Base-by-base conservation (phyloP, 2,113 vertebrate genomes). In the Podarcis muralis region DNA sequence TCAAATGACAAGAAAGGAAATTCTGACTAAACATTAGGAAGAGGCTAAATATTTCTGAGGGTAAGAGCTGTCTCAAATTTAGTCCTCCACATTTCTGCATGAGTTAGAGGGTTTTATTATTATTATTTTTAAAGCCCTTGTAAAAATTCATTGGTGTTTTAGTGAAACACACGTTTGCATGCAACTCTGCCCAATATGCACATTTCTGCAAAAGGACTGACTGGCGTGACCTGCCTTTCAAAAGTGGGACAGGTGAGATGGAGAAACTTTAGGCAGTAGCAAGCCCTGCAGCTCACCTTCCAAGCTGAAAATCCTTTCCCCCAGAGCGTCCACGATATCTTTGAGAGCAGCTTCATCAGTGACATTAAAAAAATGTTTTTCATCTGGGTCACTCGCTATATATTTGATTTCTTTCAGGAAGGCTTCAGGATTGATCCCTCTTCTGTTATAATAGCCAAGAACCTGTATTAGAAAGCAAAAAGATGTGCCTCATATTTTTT, bases 341-440 rank as follows among this genome's bases (percentile, higher is more conserved):
- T 99, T 99, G 88, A 99, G 95, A 0, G 98, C 98, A 0, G 98
- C 98, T 93, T 99, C 99, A 0, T 99, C 98, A 0, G 98, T 98
- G 94, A 99, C 99, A 0, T 98, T 99, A 90, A 99, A 99, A 97
- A 99, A 99, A 65, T 99, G 98, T 35, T 99, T 98, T 85, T 99
- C 98, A 0, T 99, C 98, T 0, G 99, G 99, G 95, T 99, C 98
- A 0, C 98, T 99, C 2, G 99, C 98, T 5, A 99, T 99, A 81
- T 97, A 98, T 57, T 98, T 98, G 77, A 99, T 99, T 94, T 99
- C 99, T 0, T 97, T 98, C 16, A 99, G 93, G 48, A 99, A 99
- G 3, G 98, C 96, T 94, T 98, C 97, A 0, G 99, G 98, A 53
- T 99, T 98, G 96, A 99, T 99, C 0, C 98, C 98, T 74, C 98